Evolutionary conservation across 2,113 vertebrate species (phyloP).

Genomic region (Corythornis vintsioides): DNA sequence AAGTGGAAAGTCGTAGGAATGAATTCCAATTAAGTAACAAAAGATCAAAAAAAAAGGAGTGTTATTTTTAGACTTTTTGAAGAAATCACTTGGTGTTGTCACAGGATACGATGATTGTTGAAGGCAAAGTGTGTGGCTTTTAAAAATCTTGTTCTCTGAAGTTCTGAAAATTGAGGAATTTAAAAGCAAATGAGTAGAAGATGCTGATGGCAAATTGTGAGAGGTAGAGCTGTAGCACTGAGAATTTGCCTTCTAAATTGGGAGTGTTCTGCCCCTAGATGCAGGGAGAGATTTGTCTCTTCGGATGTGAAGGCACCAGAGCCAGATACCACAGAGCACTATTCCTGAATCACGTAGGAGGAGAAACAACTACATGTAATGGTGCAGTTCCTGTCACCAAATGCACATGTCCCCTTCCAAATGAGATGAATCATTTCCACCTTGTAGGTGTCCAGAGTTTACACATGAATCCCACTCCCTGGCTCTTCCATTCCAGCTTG

Average conservation of each 20-base stretch:
- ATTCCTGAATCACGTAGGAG: neutral
- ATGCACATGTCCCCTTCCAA: conserved; percentile 26
- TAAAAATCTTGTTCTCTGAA: neutral
- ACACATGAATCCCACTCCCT: conserved; percentile 19
- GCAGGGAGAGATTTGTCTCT: neutral
- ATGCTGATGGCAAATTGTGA: neutral
- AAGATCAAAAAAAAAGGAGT: neutral
- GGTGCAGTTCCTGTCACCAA: neutral
- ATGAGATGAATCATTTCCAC: conserved; percentile 28
- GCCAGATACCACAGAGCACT: neutral
- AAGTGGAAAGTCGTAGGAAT: conserved; percentile 8
- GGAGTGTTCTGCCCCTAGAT: neutral
- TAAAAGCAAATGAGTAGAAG: neutral
- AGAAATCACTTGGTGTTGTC: neutral
- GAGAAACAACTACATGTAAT: neutral
- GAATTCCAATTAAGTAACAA: conserved; percentile 12
- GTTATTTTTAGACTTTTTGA: neutral
- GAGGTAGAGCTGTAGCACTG: neutral
- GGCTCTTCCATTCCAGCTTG: neutral
- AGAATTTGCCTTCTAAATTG: neutral
- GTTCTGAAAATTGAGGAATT: neutral
- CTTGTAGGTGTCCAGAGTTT: conserved; percentile 31
- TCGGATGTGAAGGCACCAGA: neutral
- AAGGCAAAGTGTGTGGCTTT: neutral
- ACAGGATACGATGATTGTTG: neutral